Base-by-base conservation (phyloP, 2,113 vertebrate genomes). In the Barnardius zonarius region DNA sequence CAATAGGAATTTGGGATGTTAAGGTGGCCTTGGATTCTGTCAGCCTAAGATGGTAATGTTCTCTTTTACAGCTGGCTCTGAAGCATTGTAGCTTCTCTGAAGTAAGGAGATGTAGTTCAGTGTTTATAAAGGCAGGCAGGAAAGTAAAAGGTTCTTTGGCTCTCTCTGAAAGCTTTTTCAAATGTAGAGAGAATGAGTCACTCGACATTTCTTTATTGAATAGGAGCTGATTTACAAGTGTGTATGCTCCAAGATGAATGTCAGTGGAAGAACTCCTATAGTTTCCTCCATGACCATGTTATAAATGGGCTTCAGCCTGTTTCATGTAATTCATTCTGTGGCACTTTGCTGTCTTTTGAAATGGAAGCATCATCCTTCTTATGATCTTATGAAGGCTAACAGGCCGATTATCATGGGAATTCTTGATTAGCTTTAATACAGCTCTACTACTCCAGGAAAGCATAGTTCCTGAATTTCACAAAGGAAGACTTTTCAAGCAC, bases 351-450 rank as follows among this genome's bases (percentile, higher is more conserved):
- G 68, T 59, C 83, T 90, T 93, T 90, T 94, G 74, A 94, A 96
- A 93, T 82, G 86, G 80, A 76, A 94, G 57, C 77, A 83, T 89
- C 91, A 31, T 87, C 67, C 63, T 96, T 91, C 92, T 91, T 89
- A 69, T 46, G 81, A 85, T 93, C 91, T 91, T 77, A 51, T 90
- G 61, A 88, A 86, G 87, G n/a, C 85, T 92, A 49, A 83, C 92
- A 95, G 74, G 52, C 69, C 8, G 10, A 92, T 92, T 95, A 97
- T 79, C 81, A 44, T 79, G 91, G 86, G 78, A 79, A 89, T 92
- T 93, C 74, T 88, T 95, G 93, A 89, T 96, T 92, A 94, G 88
- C 83, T 93, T 93, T 95, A 84, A 85, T 95, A 95, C 96, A 92
- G 48, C 88, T 78, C 48, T 88, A 2, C 81, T 89, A 22, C 66